Evolutionary conservation across 2,113 vertebrate species (phyloP).

Genomic region (Zosterops borbonicus): DNA sequence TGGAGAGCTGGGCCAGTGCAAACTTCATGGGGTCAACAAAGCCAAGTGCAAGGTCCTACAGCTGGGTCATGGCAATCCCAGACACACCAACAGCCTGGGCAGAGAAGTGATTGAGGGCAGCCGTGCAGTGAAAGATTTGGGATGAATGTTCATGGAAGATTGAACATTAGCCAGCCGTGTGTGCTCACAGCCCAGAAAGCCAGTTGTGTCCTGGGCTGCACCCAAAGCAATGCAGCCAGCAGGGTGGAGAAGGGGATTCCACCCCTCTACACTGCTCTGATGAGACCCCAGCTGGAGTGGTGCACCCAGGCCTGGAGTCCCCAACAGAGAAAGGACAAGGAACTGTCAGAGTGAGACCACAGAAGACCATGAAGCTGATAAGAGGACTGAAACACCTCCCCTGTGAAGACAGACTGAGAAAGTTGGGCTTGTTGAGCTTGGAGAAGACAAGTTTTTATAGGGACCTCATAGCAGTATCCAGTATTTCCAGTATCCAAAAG

Average conservation of each 20-base stretch:
- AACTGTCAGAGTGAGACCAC: not conserved
- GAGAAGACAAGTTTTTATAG: rapidly evolving
- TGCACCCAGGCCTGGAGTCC: not conserved
- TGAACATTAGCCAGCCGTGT: no score
- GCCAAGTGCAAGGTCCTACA: rapidly evolving
- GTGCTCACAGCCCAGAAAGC: not conserved
- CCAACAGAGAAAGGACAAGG: not conserved
- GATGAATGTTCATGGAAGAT: no score
- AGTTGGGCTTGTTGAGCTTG: not conserved
- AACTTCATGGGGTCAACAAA: not conserved
- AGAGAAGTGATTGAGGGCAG: not conserved
- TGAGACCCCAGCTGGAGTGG: not conserved
- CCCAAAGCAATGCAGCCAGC: rapidly evolving
- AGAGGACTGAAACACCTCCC: not conserved
- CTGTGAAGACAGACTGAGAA: not conserved
- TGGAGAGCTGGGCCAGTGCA: not conserved
- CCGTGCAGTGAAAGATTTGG: not conserved
- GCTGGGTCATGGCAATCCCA: not conserved
- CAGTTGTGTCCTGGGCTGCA: not conserved
- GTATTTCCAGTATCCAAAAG: not conserved
- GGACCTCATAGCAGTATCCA: not conserved
- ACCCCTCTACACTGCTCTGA: not conserved
- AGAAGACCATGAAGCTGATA: not conserved
- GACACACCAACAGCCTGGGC: not conserved
- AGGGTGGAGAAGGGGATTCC: not conserved